These are phyloP conservation scores for Otis tarda DNA, from an alignment of 2,113 vertebrate species.

Conservation along the genomic window DNA sequence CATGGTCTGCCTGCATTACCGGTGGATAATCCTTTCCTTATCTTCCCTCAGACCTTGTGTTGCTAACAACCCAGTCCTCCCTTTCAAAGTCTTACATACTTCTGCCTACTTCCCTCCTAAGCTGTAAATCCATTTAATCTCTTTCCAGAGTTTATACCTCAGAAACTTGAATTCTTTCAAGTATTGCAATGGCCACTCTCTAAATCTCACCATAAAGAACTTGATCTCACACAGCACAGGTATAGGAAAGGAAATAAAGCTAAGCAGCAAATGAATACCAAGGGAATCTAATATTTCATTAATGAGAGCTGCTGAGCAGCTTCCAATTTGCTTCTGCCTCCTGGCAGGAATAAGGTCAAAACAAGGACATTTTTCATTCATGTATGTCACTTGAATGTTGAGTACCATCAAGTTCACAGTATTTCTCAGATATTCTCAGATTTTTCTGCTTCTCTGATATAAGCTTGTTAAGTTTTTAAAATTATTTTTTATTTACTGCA, in stretches of 20 bases:
- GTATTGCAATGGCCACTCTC: background rate
- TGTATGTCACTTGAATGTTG: background rate
- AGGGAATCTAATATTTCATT: conserved; percentile 9
- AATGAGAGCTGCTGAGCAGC: conserved; percentile 19
- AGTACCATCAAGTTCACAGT: background rate
- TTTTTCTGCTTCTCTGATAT: background rate
- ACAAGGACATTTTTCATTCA: background rate
- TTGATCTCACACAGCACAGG: background rate
- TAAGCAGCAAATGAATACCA: background rate
- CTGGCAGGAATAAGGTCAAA: background rate
- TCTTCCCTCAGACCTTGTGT: background rate
- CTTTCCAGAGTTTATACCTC: background rate
- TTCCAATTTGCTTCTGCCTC: background rate
- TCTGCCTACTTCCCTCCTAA: conserved; percentile 25
- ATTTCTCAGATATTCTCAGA: background rate
- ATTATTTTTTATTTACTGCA: background rate
- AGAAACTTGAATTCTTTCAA: conserved; percentile 6
- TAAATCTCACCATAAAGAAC: background rate
- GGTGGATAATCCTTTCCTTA: background rate
- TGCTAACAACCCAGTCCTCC: background rate
- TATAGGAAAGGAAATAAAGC: background rate
- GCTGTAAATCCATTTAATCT: conserved; percentile 4
- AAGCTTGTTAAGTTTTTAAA: background rate
- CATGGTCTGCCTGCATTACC: background rate
- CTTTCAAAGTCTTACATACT: conserved; percentile 16